phyloP scores from a whole-genome alignment of 2,797 vertebrate genomes.

The Pogoniulus pusillus region DNA sequence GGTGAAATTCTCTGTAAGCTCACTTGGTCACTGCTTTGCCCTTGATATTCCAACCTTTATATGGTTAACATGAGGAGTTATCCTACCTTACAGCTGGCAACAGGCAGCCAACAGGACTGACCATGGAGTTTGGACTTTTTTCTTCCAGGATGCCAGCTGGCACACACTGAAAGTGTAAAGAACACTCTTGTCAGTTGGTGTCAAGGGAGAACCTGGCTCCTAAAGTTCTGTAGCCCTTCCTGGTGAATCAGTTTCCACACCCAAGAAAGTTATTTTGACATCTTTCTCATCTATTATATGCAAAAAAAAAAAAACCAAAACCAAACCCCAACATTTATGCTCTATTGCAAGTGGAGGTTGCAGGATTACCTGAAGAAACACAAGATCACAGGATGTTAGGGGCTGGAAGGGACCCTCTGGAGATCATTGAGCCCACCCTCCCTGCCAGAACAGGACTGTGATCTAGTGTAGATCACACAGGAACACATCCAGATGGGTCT shows the following conservation, averaged over 20 bases:
- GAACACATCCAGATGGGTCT: too few species aligned
- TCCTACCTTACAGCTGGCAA: neutral
- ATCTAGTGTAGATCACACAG: too few species aligned
- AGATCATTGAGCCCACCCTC: too few species aligned
- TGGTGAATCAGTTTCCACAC: neutral
- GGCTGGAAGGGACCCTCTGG: too few species aligned
- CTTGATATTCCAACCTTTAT: neutral
- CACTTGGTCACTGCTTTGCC: neutral
- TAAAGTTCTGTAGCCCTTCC: neutral
- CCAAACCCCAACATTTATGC: neutral
- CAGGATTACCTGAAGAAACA: neutral
- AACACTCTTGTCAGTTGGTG: neutral
- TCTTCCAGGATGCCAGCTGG: neutral
- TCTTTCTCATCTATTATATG: neutral
- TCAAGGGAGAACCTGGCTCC: neutral
- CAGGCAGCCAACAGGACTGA: neutral
- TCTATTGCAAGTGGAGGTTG: neutral
- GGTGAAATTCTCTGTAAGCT: neutral
- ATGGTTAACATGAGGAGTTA: neutral
- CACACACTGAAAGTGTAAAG: accelerated
- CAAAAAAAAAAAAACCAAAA: neutral
- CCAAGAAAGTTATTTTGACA: neutral
- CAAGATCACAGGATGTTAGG: too few species aligned
- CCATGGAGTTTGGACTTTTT: neutral
- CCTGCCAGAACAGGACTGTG: too few species aligned